A percentile compares a stretch with the other conserved stretches of the same genome.
These are phyloP conservation scores for Antidorcas marsupialis DNA, from an alignment of 2,113 vertebrate species.

Conservation along the genomic window DNA sequence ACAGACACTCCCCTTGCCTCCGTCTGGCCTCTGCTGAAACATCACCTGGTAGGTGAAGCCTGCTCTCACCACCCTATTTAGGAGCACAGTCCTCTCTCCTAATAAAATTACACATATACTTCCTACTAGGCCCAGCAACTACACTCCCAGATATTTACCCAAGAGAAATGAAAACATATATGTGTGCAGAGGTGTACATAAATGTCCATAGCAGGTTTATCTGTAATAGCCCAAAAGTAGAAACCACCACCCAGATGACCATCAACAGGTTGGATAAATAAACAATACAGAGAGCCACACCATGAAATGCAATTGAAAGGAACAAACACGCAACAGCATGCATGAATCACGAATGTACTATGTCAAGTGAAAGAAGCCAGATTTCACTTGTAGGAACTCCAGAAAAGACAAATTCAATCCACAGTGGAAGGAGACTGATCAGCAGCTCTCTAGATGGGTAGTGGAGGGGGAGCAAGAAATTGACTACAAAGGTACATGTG, in stretches of 20 bases:
- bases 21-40: neutral
- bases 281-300: fast-evolving
- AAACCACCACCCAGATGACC: neutral
- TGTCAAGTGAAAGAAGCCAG: neutral
- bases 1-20: neutral
- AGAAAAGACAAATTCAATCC: neutral
- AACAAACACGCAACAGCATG: fast-evolving
- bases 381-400: neutral
- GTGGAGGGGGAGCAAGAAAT: neutral
- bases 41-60: too few species aligned
- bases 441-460: neutral
- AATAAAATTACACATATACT: too few species aligned
- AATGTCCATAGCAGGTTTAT: neutral
- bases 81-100: too few species aligned
- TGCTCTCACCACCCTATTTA: too few species aligned
- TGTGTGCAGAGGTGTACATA: neutral
- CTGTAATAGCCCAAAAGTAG: neutral
- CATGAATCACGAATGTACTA: neutral
- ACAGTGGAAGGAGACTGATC: neutral
- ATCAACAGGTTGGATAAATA: too few species aligned
- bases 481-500: neutral
- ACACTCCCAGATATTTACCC: too few species aligned
- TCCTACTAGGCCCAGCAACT: too few species aligned
- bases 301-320: neutral
- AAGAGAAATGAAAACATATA: too few species aligned